A percentile compares a stretch with the other conserved stretches of the same genome.
phyloP scores from a whole-genome alignment of 53 echinoderm and acorn worm species.

The Apostichopus leukothele region DNA sequence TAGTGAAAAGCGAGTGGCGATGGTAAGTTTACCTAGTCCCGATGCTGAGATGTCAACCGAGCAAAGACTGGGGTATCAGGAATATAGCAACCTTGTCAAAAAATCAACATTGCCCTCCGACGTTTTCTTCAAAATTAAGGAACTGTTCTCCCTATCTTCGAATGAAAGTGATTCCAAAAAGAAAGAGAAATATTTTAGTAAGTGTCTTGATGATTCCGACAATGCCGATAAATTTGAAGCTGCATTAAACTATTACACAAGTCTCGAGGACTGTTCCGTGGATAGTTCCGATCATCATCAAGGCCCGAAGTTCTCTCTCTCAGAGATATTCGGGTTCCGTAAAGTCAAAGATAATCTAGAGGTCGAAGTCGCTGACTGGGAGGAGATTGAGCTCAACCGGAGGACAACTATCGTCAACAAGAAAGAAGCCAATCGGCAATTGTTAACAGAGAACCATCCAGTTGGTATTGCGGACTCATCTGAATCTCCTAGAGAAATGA shows the following conservation, averaged over 20 bases:
- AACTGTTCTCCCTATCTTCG: background rate
- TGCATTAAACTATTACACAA: conserved; percentile 20
- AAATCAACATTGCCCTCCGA: background rate
- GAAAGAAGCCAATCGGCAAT: too few species aligned
- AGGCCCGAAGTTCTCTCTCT: background rate
- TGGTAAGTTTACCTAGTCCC: background rate
- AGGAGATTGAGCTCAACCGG: background rate
- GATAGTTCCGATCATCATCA: background rate
- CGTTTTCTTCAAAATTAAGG: conserved; percentile 15
- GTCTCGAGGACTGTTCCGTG: background rate
- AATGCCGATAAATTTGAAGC: conserved; percentile 25
- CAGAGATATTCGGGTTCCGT: background rate
- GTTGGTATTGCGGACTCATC: too few species aligned
- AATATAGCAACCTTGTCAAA: conserved; percentile 8
- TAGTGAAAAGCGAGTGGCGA: background rate
- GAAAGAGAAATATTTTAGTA: conserved; percentile 23
- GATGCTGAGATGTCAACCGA: background rate
- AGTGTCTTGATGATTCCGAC: conserved; percentile 2
- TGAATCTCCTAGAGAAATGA: too few species aligned
- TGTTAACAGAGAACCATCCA: too few species aligned
- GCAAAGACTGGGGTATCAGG: conserved; percentile 20
- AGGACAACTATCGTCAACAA: background rate
- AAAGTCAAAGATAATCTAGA: background rate
- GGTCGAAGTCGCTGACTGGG: background rate
- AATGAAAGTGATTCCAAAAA: background rate